Conservation (phyloP, 2,888 invertebrate genomes). For the Tanytarsus gracilentus region DNA sequence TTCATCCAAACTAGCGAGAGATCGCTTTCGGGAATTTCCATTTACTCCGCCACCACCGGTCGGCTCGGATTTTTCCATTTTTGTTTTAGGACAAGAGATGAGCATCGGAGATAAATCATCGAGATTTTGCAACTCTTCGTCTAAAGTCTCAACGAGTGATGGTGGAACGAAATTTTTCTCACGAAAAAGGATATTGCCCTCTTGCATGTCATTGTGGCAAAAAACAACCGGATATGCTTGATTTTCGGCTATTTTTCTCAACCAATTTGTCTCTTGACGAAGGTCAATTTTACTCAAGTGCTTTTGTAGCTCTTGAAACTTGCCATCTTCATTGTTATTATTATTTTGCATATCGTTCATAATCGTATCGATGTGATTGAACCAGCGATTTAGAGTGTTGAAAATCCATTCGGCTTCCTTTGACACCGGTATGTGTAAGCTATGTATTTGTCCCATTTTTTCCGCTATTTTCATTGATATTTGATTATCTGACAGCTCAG, state of each 20-base stretch:
- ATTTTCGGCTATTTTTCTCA: constrained; percentile 51
- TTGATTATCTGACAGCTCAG: constrained; percentile 68
- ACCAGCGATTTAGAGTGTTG: constrained; percentile 79
- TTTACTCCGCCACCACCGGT: no score
- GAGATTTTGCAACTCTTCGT: background rate
- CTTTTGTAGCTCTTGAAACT: constrained; percentile 31
- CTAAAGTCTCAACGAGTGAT: background rate
- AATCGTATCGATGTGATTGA: constrained; percentile 49
- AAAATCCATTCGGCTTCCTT: constrained; percentile 94
- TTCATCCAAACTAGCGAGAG: constrained; percentile 32
- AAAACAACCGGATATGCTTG: constrained; percentile 76
- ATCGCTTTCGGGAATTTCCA: constrained; percentile 32
- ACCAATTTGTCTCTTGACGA: constrained; percentile 59
- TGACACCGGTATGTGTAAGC: constrained; percentile 86
- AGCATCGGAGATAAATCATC: constrained; percentile 8
- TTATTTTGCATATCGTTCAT: constrained; percentile 35
- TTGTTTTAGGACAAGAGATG: background rate
- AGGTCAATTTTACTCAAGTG: constrained; percentile 49
- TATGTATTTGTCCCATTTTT: constrained; percentile 89
- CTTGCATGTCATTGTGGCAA: constrained; percentile 92
- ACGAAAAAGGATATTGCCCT: constrained; percentile 56
- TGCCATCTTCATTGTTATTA: constrained; percentile 28
- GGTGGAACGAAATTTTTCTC: constrained; percentile 39
- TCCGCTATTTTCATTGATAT: constrained; percentile 80
- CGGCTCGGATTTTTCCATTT: background rate